Conservation (phyloP, 2,888 invertebrate species). For the Ommatoiulus sabulosus region DNA sequence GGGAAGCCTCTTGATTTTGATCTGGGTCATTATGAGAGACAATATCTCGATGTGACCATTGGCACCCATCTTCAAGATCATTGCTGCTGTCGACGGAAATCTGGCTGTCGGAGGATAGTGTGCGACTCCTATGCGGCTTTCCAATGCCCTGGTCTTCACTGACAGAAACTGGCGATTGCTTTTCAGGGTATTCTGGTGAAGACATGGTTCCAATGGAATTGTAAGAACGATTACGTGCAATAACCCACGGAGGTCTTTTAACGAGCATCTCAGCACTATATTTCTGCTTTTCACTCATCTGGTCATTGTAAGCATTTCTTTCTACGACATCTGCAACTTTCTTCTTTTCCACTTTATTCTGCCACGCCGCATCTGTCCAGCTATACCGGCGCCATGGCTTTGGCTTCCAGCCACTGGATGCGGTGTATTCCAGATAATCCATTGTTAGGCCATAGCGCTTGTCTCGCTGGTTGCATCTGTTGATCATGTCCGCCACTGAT, state of each 20-base stretch:
- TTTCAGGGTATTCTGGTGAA: constrained; percentile 45
- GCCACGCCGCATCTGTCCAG: constrained; percentile 19
- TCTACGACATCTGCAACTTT: not conserved
- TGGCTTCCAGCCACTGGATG: not conserved
- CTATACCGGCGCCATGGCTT: constrained; percentile 48
- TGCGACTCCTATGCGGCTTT: not conserved
- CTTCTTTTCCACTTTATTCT: constrained; percentile 13
- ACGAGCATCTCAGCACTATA: not conserved
- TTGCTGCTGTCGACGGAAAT: not conserved
- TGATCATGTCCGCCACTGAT: constrained; percentile 58
- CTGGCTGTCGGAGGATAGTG: not conserved
- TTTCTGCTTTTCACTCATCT: not conserved
- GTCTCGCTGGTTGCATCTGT: constrained; percentile 57
- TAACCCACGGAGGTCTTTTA: constrained; percentile 21
- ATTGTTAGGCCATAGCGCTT: not conserved
- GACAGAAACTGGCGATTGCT: not conserved
- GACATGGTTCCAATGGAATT: constrained; percentile 53
- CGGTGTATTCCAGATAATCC: not conserved
- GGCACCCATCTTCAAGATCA: not conserved
- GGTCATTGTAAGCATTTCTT: not conserved
- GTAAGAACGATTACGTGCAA: not conserved
- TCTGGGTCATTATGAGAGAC: not conserved
- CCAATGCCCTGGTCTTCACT: not conserved
- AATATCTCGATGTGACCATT: not conserved
- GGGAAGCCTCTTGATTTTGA: not conserved